phyloP scores from a whole-genome alignment of 2,888 invertebrate species.

The Drosophila hamatofila region DNA sequence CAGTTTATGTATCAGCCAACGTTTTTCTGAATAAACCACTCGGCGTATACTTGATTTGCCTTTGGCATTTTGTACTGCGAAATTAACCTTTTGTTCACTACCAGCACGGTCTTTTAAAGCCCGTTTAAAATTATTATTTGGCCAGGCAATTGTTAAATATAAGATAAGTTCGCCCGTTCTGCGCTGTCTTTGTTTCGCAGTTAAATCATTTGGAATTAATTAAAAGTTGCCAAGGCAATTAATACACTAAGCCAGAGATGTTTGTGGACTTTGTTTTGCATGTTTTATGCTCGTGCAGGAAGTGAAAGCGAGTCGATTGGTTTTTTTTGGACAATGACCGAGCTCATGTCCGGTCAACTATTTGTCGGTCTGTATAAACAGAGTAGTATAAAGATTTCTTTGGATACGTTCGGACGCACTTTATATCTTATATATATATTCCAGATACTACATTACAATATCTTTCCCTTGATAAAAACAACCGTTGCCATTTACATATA shows the following conservation, averaged over 20 bases:
- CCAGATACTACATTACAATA: too few relatives aligned
- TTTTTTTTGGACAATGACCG: background rate
- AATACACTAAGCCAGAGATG: slow-evolving; percentile 43
- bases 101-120: slow-evolving; percentile 47
- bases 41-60: slow-evolving; percentile 11
- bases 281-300: background rate
- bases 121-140: slow-evolving; percentile 47
- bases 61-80: slow-evolving; percentile 31
- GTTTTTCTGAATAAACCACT: slow-evolving; percentile 3
- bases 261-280: slow-evolving; percentile 18
- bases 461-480: too few relatives aligned
- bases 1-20: background rate
- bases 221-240: slow-evolving; percentile 60
- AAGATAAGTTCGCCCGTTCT: slow-evolving; percentile 58
- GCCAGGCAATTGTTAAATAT: slow-evolving; percentile 69
- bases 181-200: slow-evolving; percentile 58
- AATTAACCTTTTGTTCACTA: slow-evolving; percentile 62
- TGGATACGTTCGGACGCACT: too few relatives aligned
- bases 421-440: too few relatives aligned
- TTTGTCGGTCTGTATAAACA: background rate
- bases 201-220: slow-evolving; percentile 81
- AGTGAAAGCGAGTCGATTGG: background rate
- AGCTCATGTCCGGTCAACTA: background rate
- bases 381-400: too few relatives aligned
- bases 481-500: too few relatives aligned